phyloP scores from a whole-genome alignment of 2,888 invertebrate genomes.

The Gymnocheta viridis region DNA sequence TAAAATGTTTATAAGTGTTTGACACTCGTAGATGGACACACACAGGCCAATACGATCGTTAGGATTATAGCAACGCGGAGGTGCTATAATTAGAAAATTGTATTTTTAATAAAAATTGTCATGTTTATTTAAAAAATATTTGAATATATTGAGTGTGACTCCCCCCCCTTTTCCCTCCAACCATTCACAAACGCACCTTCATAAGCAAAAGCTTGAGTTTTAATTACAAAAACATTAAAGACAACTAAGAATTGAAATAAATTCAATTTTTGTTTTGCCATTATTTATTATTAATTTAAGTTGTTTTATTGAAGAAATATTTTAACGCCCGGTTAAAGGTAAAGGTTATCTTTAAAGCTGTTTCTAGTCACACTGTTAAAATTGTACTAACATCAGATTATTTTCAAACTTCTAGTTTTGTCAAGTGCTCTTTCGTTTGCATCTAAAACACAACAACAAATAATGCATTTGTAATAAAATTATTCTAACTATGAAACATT shows the following conservation, averaged over 20 bases:
- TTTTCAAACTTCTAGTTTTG: constrained; percentile 33
- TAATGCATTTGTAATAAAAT: neutral
- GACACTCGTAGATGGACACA: constrained; percentile 68
- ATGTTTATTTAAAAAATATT: too few relatives aligned
- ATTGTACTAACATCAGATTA: constrained; percentile 38
- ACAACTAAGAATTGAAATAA: constrained; percentile 36
- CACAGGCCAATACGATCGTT: constrained; percentile 68
- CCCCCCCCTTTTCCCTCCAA: too few relatives aligned
- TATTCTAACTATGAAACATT: constrained; percentile 14
- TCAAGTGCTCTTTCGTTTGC: constrained; percentile 8
- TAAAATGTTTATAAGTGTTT: constrained; percentile 56
- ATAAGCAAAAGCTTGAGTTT: constrained; percentile 40
- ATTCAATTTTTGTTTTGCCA: constrained; percentile 46
- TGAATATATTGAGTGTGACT: too few relatives aligned
- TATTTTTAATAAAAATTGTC: too few relatives aligned
- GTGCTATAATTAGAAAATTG: constrained; percentile 40
- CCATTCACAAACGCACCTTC: constrained; percentile 52
- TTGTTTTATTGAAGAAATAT: neutral
- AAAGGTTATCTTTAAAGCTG: constrained; percentile 16
- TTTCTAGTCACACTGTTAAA: constrained; percentile 13
- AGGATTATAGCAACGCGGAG: constrained; percentile 68
- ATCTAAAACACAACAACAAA: neutral
- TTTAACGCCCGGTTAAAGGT: neutral
- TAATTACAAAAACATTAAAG: constrained; percentile 23
- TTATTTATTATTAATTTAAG: neutral